These are phyloP conservation scores for Idaea straminata DNA, from an alignment of 2,888 invertebrate genomes.

Conservation along the genomic window DNA sequence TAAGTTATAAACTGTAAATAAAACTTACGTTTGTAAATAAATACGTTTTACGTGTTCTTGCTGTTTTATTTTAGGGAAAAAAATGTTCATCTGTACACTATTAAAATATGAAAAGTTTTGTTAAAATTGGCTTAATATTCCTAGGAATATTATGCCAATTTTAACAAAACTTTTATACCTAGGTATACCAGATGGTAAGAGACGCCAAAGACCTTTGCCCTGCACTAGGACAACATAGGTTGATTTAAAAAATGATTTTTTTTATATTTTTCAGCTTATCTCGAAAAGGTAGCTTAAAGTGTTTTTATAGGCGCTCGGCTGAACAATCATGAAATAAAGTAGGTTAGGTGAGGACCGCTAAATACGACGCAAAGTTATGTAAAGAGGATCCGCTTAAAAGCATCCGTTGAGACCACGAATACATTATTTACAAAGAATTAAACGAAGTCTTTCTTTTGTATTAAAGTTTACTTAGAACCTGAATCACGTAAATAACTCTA, in stretches of 20 bases:
- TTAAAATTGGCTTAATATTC: no score
- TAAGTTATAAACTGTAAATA: slow-evolving; percentile 53
- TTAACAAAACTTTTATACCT: no score
- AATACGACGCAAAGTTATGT: slow-evolving; percentile 27
- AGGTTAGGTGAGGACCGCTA: slow-evolving; percentile 20
- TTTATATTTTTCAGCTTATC: slow-evolving; percentile 18
- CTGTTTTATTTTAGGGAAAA: slow-evolving; percentile 37
- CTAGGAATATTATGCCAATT: no score
- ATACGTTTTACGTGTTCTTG: slow-evolving; percentile 69
- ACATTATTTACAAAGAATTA: slow-evolving; percentile 20
- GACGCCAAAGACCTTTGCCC: no score
- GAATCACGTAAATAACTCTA: neutral
- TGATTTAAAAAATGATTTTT: slow-evolving; percentile 20
- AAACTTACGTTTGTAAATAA: slow-evolving; percentile 65
- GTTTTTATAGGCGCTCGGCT: slow-evolving; percentile 26
- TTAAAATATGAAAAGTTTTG: no score
- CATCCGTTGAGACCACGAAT: slow-evolving; percentile 18
- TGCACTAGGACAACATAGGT: slow-evolving; percentile 3
- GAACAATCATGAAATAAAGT: slow-evolving; percentile 25
- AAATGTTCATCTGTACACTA: neutral
- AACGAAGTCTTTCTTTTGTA: neutral
- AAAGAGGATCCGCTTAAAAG: slow-evolving; percentile 28
- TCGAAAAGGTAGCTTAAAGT: slow-evolving; percentile 18
- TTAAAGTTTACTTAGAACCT: neutral
- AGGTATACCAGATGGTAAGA: no score